Percentiles rank a stretch among this genome's conserved stretches.
phyloP scores from a whole-genome alignment of 2,888 invertebrate genomes.

The Metallyticus violacea region DNA sequence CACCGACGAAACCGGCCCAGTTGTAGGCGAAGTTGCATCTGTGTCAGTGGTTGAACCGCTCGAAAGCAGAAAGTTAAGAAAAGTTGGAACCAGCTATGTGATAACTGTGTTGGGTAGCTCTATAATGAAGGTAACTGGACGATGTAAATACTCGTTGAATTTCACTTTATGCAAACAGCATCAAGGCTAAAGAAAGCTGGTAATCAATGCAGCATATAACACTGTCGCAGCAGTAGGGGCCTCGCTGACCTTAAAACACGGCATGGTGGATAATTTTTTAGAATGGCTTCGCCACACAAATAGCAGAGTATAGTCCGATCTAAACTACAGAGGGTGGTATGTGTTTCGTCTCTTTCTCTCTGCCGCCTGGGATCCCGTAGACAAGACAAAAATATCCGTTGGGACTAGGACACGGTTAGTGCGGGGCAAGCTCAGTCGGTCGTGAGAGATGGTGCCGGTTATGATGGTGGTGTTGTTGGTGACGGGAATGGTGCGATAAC shows the following conservation, averaged over 20 bases:
- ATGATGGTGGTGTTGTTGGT: constrained; percentile 35
- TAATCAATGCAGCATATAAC: too few species aligned
- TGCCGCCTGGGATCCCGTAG: neutral
- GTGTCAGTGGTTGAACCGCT: too few species aligned
- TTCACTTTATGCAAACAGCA: too few species aligned
- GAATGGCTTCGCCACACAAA: neutral
- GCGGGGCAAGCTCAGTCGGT: neutral
- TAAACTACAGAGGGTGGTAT: neutral
- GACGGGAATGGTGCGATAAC: constrained; percentile 41
- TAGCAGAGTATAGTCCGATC: neutral
- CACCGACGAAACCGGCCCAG: too few species aligned
- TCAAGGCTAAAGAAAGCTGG: too few species aligned
- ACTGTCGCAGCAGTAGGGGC: too few species aligned
- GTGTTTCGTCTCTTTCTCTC: neutral
- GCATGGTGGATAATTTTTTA: neutral
- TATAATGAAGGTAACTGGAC: too few species aligned
- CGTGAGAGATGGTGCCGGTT: neutral
- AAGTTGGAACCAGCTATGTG: too few species aligned
- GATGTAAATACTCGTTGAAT: too few species aligned
- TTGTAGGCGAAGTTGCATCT: too few species aligned
- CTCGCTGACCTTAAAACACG: neutral
- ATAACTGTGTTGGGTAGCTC: too few species aligned
- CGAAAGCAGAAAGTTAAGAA: too few species aligned
- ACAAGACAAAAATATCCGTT: constrained; percentile 1
- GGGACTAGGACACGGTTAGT: neutral